phyloP scores from a whole-genome alignment of 2,888 invertebrate genomes.

The Alviniconcha strummeri region DNA sequence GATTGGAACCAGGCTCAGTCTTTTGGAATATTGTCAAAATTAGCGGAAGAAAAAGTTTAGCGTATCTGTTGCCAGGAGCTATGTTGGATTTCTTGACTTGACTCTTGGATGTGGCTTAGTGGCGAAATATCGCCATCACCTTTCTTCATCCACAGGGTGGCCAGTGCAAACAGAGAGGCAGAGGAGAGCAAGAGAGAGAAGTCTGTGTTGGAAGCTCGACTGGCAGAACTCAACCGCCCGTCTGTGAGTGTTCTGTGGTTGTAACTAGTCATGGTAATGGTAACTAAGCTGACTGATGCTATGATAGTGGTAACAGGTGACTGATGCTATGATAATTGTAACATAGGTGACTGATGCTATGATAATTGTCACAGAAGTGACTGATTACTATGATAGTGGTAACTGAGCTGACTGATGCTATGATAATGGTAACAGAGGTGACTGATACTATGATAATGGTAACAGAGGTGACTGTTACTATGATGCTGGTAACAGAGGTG shows the following conservation, averaged over 20 bases:
- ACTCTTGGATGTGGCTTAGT: background rate
- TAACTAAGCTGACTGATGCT: background rate
- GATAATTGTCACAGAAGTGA: no score
- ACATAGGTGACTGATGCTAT: background rate
- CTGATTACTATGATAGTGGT: no score
- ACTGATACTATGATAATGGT: background rate
- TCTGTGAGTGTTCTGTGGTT: slow-evolving; percentile 48
- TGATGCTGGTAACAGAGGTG: background rate
- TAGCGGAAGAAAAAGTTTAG: no score
- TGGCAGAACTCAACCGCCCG: slow-evolving; percentile 60
- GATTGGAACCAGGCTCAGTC: no score
- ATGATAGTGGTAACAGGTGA: background rate
- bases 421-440: background rate
- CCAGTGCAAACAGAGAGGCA: slow-evolving; percentile 47
- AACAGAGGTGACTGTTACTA: background rate
- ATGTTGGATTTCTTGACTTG: no score
- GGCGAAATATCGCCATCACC: no score
- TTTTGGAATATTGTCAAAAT: no score
- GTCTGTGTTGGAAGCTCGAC: slow-evolving; percentile 54
- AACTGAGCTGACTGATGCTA: no score
- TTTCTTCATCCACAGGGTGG: slow-evolving; percentile 44
- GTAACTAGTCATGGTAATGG: background rate
- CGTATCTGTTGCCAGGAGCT: no score
- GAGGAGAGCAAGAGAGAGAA: slow-evolving; percentile 58
- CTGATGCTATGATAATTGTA: background rate